phyloP scores from a whole-genome alignment of 2,888 invertebrate genomes.

The Graphium colonna region DNA sequence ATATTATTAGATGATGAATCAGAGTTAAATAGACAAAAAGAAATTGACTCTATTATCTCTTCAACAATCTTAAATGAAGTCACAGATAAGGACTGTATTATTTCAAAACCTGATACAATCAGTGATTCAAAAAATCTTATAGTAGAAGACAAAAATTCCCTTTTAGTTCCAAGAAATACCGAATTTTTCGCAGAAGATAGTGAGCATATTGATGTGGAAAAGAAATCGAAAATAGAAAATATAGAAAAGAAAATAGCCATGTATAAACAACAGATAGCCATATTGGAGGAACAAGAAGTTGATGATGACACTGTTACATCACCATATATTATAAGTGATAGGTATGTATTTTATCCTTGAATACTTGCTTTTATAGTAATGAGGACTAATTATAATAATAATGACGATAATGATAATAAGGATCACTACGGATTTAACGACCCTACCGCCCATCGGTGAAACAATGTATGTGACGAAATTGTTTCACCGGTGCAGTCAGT shows the following conservation, averaged over 20 bases:
- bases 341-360: constrained; percentile 32
- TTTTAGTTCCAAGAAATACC: constrained; percentile 15
- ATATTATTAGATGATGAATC: constrained; percentile 9
- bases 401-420: too few relatives aligned
- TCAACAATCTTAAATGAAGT: neutral
- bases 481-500: too few relatives aligned
- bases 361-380: too few relatives aligned
- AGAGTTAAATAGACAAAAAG: constrained; percentile 14
- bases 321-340: constrained; percentile 42
- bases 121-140: neutral
- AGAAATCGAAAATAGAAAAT: constrained; percentile 23
- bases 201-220: neutral
- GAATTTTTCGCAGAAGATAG: neutral
- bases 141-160: neutral
- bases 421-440: too few relatives aligned
- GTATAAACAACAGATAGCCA: constrained; percentile 35
- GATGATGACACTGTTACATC: constrained; percentile 33
- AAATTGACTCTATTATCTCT: constrained; percentile 17
- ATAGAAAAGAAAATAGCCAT: constrained; percentile 35
- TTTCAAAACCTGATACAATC: neutral
- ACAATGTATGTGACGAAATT: too few relatives aligned
- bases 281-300: constrained; percentile 47
- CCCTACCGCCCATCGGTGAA: too few relatives aligned
- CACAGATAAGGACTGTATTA: neutral
- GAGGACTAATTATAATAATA: too few relatives aligned